Percentiles rank a stretch among this genome's conserved stretches.
Conservation (phyloP, 2,888 invertebrate genomes). For the Drosophila helvetica region DNA sequence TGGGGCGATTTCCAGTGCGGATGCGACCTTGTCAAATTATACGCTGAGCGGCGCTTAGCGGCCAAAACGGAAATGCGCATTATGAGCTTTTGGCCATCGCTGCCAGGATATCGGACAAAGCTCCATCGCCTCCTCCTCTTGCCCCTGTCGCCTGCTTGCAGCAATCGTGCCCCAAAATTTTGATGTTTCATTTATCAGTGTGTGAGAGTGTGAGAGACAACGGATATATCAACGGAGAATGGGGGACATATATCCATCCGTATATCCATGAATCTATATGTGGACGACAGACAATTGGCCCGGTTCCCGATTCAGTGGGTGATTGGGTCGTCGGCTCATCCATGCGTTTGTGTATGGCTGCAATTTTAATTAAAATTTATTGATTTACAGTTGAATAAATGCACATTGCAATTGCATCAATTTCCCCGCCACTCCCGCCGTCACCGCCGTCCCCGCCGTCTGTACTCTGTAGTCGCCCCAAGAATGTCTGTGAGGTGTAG, state of each 20-base stretch:
- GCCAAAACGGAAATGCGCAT: constrained; percentile 71
- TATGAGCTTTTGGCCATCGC: constrained; percentile 63
- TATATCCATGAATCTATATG: neutral
- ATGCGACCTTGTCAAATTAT: constrained; percentile 74
- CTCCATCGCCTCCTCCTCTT: no score
- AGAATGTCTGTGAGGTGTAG: no score
- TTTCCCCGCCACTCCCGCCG: constrained; percentile 33
- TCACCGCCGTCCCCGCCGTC: neutral
- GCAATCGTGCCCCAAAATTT: constrained; percentile 11
- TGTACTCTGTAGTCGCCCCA: no score
- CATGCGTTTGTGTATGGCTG: constrained; percentile 56
- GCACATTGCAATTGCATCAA: constrained; percentile 58
- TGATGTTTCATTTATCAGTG: constrained; percentile 58
- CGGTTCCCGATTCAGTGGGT: constrained; percentile 1
- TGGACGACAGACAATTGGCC: constrained; percentile 53
- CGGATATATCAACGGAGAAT: no score
- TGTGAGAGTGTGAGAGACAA: neutral
- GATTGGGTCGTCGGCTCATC: constrained; percentile 39
- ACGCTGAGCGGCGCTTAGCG: constrained; percentile 66
- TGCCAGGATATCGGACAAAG: neutral
- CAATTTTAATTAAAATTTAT: constrained; percentile 80
- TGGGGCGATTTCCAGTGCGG: neutral
- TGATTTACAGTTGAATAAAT: constrained; percentile 80
- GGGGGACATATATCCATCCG: neutral
- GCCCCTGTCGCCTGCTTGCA: neutral